Base-by-base conservation (phyloP, 2,797 vertebrate species). In the Sarcophilus harrisii region DNA sequence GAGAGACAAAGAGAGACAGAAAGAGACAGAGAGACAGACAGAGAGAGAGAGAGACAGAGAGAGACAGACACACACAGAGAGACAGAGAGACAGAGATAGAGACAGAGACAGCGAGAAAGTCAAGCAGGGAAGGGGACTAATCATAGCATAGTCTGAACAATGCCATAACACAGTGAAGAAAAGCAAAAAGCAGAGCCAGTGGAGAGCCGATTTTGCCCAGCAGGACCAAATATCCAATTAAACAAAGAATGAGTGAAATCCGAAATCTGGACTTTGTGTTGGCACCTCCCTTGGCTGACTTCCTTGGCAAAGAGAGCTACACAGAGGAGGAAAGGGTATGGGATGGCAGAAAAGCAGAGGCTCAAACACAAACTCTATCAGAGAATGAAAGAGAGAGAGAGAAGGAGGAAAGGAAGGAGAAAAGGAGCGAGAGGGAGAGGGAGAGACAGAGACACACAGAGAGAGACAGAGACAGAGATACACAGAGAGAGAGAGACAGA, bases 161-260 rank as follows among this genome's bases (percentile, higher is more conserved):
- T 96, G 96, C 96, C 97, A 94, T 90, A 54, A 89, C 4, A 58
- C 18, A 92, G 92, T 97, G 94, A 92, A 95, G 97, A 95, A 94
- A 97, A 91, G 95, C 96, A 52, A 89, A 96, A 97, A 57, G 73
- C 93, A 95, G 90, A 97, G 97, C 96, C 93, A 96, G 96, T 96
- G 96, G 97, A 97, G 96, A 96, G 97, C 97, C 97, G 96, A 97
- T 98, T 98, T 97, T 97, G 95, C 98, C 94, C 98, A 97, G 98
- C 98, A 97, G 98, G 98, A 98, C 97, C 97, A 97, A 97, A 98
- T 98, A 97, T 98, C 97, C 98, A 98, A 98, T 98, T 98, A 98
- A 98, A 98, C 97, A 97, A 98, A 98, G 97, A 98, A 98, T 98
- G 97, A 98, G 96, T 97, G 97, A 98, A 98, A 98, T 97, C 95